phyloP scores from a whole-genome alignment of 2,888 invertebrate species.

The Eutolmus rufibarbis region DNA sequence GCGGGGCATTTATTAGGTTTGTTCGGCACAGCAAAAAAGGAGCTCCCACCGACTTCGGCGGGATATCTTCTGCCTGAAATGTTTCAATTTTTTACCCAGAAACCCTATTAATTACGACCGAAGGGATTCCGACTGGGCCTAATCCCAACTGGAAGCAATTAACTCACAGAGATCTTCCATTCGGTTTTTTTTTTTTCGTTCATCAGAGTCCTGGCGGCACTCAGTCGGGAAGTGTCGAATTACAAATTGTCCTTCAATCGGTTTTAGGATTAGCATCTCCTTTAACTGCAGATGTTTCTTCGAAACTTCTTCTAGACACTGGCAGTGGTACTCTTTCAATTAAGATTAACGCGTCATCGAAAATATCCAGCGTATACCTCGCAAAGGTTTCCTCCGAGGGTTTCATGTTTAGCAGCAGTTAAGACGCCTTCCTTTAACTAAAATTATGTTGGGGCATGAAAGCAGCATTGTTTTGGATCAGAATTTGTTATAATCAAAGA shows the following conservation, averaged over 20 bases:
- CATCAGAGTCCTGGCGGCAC: not conserved
- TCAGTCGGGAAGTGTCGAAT: not conserved
- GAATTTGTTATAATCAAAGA: not conserved
- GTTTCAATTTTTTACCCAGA: not conserved
- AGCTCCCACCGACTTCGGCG: not conserved
- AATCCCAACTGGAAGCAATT: not conserved
- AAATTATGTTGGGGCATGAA: not conserved
- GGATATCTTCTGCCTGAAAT: not conserved
- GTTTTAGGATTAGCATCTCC: not conserved
- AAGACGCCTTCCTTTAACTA: not conserved
- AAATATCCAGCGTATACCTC: not conserved
- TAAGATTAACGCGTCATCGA: conserved; percentile 3
- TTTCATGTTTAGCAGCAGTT: not conserved
- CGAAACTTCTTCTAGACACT: not conserved
- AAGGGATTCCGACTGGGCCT: not conserved
- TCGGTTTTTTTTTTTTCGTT: not conserved
- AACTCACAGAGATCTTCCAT: not conserved
- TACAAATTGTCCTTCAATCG: not conserved
- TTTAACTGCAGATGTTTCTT: not conserved
- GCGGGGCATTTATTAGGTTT: not conserved
- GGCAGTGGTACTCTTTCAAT: not conserved
- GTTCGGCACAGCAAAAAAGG: not conserved
- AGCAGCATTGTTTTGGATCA: not conserved
- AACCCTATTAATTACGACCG: not conserved
- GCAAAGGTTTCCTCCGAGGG: not conserved